Percentiles rank a stretch among this genome's conserved stretches.
Conservation (phyloP, 2,113 vertebrate species). For the Halichoerus grypus region DNA sequence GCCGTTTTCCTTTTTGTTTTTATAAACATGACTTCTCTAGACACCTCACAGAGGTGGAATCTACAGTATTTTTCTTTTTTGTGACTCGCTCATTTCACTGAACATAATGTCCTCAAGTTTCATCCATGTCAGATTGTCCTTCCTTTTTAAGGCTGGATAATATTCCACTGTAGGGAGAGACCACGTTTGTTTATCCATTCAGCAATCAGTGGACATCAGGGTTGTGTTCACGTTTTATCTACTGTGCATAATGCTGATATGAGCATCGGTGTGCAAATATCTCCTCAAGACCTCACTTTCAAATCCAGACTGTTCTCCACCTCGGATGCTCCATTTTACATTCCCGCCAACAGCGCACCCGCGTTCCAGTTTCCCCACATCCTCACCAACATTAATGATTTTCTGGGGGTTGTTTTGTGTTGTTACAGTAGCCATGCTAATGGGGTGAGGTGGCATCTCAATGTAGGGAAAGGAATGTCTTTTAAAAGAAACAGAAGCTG, state of each 20-base stretch:
- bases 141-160: not conserved
- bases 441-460: not conserved
- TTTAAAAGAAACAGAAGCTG: not conserved
- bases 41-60: not conserved
- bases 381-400: not conserved
- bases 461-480: not conserved
- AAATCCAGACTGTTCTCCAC: not conserved
- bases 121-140: not conserved
- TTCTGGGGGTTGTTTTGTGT: not conserved
- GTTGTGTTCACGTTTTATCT: not conserved
- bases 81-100: not conserved
- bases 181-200: not conserved
- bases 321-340: not conserved
- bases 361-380: not conserved
- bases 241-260: not conserved
- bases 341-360: not conserved
- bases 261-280: not conserved
- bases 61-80: not conserved
- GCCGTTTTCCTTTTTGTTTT: not conserved
- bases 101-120: not conserved
- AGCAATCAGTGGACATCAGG: not conserved
- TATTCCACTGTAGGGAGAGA: no score
- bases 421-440: not conserved
- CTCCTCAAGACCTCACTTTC: not conserved
- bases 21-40: not conserved